These are phyloP conservation scores for Carcharodon carcharias DNA, from an alignment of 2,797 vertebrate species.

Conservation along the genomic window DNA sequence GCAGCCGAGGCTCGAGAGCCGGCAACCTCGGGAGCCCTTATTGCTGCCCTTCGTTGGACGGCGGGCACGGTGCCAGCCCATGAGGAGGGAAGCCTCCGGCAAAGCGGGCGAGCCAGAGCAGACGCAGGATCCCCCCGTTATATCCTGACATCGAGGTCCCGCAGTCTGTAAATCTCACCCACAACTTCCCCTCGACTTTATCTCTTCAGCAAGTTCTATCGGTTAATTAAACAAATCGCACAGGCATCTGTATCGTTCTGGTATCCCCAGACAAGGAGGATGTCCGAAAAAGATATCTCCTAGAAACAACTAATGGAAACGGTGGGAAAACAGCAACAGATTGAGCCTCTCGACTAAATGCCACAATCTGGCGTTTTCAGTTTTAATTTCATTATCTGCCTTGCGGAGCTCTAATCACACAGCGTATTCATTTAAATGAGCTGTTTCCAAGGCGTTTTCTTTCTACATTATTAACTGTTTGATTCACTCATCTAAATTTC, in stretches of 20 bases:
- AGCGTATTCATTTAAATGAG: background rate
- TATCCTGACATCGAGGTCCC: too few species aligned
- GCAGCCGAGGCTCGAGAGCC: too few species aligned
- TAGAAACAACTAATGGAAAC: background rate
- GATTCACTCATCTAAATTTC: background rate
- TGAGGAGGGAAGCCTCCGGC: too few species aligned
- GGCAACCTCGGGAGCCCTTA: too few species aligned
- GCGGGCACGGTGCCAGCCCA: too few species aligned
- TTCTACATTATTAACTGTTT: background rate
- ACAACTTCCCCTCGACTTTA: background rate
- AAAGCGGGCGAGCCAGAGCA: too few species aligned
- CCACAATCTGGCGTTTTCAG: background rate
- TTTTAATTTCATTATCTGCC: background rate
- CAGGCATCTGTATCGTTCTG: background rate
- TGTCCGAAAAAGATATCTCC: background rate
- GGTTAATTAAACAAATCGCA: background rate
- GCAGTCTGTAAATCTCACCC: too few species aligned
- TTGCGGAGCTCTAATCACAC: background rate
- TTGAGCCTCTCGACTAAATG: background rate
- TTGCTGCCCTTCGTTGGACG: too few species aligned
- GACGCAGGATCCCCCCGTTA: too few species aligned
- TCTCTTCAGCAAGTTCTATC: background rate
- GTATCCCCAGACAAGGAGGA: background rate
- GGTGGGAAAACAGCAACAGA: background rate
- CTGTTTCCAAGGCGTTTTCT: background rate